Evolutionary conservation across 2,888 invertebrate species (phyloP).

Genomic region (Erebia epiphron): DNA sequence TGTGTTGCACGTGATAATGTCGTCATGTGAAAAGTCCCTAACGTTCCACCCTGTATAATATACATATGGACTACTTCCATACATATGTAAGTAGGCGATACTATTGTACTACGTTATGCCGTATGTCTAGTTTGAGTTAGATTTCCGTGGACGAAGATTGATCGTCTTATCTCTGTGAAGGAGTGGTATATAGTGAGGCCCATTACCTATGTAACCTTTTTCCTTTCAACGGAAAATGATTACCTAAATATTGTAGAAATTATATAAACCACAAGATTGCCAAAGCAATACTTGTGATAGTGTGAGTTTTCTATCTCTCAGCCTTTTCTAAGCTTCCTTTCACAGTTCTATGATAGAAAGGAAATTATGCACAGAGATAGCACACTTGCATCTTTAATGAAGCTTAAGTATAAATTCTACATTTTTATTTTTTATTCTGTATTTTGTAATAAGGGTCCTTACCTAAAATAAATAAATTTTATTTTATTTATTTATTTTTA

Average conservation of each 20-base stretch:
- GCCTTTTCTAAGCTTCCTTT: too few relatives aligned
- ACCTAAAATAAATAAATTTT: too few relatives aligned
- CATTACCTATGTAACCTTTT: conserved; percentile 10
- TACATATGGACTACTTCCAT: conserved; percentile 20
- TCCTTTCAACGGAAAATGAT: conserved; percentile 4
- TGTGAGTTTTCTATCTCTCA: too few relatives aligned
- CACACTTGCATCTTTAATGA: too few relatives aligned
- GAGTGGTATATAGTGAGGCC: neutral
- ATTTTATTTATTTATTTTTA: too few relatives aligned
- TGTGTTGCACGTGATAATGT: too few relatives aligned
- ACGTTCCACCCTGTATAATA: neutral
- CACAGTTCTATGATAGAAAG: too few relatives aligned
- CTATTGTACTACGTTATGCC: conserved; percentile 11
- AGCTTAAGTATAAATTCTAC: too few relatives aligned
- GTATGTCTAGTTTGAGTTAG: conserved; percentile 19
- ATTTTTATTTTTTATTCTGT: too few relatives aligned
- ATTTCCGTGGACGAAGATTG: conserved; percentile 21
- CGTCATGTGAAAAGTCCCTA: too few relatives aligned
- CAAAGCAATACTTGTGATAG: neutral
- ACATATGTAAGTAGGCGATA: conserved; percentile 18
- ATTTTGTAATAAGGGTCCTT: too few relatives aligned
- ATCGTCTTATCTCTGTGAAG: conserved; percentile 11
- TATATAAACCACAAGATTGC: neutral
- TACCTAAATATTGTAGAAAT: neutral
- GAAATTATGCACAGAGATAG: too few relatives aligned